phyloP scores from a whole-genome alignment of 1,140 invertebrate genomes.

The Capitella teleta region DNA sequence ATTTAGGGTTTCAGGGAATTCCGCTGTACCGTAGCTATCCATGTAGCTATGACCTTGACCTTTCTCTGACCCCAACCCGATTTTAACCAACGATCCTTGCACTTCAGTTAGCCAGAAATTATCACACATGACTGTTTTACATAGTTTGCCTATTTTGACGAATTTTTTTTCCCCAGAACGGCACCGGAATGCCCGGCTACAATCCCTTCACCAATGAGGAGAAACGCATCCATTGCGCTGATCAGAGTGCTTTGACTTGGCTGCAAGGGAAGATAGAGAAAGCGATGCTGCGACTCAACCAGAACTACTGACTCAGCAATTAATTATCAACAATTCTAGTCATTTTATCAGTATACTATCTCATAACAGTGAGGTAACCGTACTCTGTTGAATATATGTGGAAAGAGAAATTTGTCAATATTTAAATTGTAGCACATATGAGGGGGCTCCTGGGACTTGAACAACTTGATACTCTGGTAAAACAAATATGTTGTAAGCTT shows the following conservation, averaged over 20 bases:
- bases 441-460: no score
- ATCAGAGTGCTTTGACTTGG: conserved; percentile 55
- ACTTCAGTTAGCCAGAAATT: background rate
- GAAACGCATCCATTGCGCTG: conserved; percentile 54
- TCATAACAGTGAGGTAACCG: no score
- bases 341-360: no score
- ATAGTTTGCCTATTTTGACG: background rate
- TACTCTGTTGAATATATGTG: no score
- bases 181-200: conserved; percentile 29
- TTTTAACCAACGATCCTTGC: background rate
- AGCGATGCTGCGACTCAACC: conserved; percentile 52
- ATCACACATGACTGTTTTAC: background rate
- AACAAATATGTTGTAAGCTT: no score
- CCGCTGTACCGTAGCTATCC: no score
- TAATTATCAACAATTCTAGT: no score
- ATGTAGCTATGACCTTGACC: background rate
- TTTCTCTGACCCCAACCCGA: background rate
- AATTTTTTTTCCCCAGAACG: background rate
- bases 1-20: no score
- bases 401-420: no score
- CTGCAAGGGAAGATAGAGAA: conserved; percentile 59
- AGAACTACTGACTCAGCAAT: no score
- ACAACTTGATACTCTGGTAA: no score
- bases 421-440: no score
- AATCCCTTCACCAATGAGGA: conserved; percentile 47